A percentile compares a stretch with the other conserved stretches of the same genome.
Conservation (phyloP, 2,797 vertebrate genomes). For the Erpetoichthys calabaricus region DNA sequence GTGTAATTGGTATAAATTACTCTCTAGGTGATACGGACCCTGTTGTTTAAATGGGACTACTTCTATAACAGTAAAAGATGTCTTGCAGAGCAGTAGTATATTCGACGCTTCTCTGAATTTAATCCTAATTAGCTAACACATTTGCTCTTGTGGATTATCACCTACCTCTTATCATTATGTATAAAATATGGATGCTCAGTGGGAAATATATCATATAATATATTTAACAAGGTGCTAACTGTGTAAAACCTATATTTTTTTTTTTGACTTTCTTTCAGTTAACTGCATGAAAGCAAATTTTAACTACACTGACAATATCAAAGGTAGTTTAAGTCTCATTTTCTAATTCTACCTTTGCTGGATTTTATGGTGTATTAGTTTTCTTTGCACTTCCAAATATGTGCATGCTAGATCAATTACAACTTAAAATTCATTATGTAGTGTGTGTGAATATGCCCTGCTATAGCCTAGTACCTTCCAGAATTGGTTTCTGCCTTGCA, state of each 20-base stretch:
- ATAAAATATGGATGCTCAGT: slow-evolving; percentile 29
- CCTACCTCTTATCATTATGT: slow-evolving; percentile 44
- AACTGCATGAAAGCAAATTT: too few species aligned
- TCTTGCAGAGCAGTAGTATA: slow-evolving; percentile 38
- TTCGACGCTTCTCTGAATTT: slow-evolving; percentile 30
- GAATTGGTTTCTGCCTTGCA: too few species aligned
- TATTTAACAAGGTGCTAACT: slow-evolving; percentile 33
- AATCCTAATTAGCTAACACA: slow-evolving; percentile 50
- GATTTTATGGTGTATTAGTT: too few species aligned
- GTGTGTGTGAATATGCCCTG: too few species aligned
- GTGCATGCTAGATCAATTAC: too few species aligned
- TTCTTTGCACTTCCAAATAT: too few species aligned
- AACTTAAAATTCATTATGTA: too few species aligned
- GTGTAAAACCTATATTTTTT: slow-evolving; percentile 28
- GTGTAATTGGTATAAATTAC: slow-evolving; percentile 66
- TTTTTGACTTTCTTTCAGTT: background rate
- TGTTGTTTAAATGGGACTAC: slow-evolving; percentile 49
- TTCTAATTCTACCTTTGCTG: too few species aligned
- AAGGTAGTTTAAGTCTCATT: too few species aligned
- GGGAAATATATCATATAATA: slow-evolving; percentile 33
- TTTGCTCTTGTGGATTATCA: slow-evolving; percentile 48
- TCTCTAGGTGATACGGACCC: slow-evolving; percentile 62
- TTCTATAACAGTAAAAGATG: slow-evolving; percentile 19
- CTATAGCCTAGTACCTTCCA: too few species aligned
- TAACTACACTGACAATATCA: too few species aligned